phyloP scores from a whole-genome alignment of 2,797 vertebrate species.

The Anisognathus igniventris region DNA sequence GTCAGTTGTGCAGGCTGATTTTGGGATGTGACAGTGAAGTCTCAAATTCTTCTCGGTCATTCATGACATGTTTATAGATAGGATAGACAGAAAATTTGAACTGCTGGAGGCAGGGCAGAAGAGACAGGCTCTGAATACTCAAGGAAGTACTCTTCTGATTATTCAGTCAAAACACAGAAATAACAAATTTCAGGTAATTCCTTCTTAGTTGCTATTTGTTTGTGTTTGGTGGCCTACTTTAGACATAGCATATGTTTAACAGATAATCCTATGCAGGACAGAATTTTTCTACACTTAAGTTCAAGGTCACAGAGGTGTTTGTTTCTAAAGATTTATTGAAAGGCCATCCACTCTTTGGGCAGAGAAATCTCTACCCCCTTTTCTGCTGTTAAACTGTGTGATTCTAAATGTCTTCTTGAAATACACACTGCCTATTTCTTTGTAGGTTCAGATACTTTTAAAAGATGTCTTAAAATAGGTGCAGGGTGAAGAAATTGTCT shows the following conservation, averaged over 20 bases:
- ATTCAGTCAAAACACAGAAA: background rate
- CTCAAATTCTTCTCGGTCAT: background rate
- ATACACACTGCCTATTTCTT: background rate
- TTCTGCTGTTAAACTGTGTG: background rate
- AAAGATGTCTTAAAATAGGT: constrained; percentile 33
- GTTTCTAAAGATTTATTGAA: background rate
- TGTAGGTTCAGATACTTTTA: constrained; percentile 18
- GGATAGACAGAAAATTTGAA: background rate
- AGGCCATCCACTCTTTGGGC: background rate
- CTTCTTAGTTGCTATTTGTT: background rate
- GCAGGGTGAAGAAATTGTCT: constrained; percentile 21
- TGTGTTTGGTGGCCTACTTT: background rate
- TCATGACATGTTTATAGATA: background rate
- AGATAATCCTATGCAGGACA: background rate
- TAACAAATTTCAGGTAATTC: background rate
- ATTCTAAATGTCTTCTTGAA: constrained; percentile 18
- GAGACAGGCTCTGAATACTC: background rate
- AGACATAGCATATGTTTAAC: background rate
- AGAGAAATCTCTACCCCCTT: background rate
- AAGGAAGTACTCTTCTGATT: background rate
- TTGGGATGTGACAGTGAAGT: background rate
- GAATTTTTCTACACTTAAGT: background rate
- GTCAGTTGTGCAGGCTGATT: background rate
- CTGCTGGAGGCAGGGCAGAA: background rate
- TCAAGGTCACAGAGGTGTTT: background rate